Percentiles rank a stretch among this genome's conserved stretches.
Conservation (phyloP, 2,113 vertebrate genomes). For the Tursiops truncatus region DNA sequence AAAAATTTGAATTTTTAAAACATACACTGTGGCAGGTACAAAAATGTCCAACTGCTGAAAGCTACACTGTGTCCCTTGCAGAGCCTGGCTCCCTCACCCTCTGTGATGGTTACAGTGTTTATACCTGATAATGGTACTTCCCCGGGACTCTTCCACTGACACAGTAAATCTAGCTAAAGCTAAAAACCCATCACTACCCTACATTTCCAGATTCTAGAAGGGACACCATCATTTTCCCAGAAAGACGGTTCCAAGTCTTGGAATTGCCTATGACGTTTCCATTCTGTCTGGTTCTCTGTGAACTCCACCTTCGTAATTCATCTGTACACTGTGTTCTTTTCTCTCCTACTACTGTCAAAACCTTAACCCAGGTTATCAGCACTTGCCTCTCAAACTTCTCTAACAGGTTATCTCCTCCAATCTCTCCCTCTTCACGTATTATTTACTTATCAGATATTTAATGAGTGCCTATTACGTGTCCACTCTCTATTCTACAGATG, state of each 20-base stretch:
- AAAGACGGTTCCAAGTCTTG: background rate
- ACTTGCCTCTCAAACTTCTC: background rate
- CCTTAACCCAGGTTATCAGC: background rate
- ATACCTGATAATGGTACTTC: background rate
- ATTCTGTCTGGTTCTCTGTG: background rate
- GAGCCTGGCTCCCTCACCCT: background rate
- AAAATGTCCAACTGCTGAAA: background rate
- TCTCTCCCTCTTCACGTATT: background rate
- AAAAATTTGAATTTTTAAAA: background rate
- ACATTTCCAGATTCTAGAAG: background rate
- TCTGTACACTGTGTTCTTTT: background rate
- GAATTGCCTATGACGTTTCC: background rate
- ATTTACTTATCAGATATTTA: background rate
- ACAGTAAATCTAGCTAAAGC: background rate
- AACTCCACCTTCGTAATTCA: background rate
- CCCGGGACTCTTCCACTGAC: accelerated
- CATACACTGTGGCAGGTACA: background rate
- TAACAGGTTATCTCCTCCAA: background rate
- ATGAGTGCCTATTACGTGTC: background rate
- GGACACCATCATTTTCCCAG: background rate
- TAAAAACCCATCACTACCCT: background rate
- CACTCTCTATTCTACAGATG: background rate
- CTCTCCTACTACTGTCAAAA: background rate
- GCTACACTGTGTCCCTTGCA: background rate
- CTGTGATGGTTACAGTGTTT: background rate